These are phyloP conservation scores for Artemia franciscana DNA, from an alignment of 1,140 invertebrate species.

Conservation along the genomic window DNA sequence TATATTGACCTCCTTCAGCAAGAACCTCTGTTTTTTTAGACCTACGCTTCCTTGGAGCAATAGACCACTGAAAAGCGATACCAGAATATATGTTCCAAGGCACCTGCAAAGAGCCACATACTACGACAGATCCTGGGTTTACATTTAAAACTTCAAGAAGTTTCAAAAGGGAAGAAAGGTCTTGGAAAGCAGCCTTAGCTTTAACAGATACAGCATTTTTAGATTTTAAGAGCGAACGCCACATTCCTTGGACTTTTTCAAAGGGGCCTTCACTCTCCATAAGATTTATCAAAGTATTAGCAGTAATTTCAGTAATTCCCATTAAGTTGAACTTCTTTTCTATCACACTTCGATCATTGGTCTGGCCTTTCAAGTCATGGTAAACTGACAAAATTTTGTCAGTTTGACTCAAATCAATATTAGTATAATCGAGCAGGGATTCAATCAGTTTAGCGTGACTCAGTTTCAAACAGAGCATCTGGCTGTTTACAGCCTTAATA, in stretches of 20 bases:
- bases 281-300: not conserved
- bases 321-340: not conserved
- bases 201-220: not conserved
- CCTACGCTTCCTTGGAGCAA: not conserved
- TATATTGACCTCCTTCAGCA: constrained; percentile 3
- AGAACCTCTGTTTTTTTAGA: not conserved
- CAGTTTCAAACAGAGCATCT: constrained; percentile 18
- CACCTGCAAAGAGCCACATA: not conserved
- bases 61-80: not conserved
- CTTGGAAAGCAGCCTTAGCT: not conserved
- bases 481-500: constrained; percentile 10
- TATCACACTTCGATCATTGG: not conserved
- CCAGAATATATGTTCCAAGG: not conserved
- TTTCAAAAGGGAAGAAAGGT: not conserved
- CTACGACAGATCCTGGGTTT: not conserved
- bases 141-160: not conserved
- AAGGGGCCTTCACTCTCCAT: not conserved
- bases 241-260: not conserved
- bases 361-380: constrained; percentile 25
- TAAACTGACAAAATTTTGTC: constrained; percentile 35
- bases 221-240: not conserved
- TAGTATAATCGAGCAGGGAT: constrained; percentile 51
- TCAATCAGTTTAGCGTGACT: constrained; percentile 59
- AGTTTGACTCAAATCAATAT: constrained; percentile 46
- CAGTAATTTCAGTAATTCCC: not conserved